Conservation (phyloP, 2,113 vertebrate genomes). For the Chitala chitala region DNA sequence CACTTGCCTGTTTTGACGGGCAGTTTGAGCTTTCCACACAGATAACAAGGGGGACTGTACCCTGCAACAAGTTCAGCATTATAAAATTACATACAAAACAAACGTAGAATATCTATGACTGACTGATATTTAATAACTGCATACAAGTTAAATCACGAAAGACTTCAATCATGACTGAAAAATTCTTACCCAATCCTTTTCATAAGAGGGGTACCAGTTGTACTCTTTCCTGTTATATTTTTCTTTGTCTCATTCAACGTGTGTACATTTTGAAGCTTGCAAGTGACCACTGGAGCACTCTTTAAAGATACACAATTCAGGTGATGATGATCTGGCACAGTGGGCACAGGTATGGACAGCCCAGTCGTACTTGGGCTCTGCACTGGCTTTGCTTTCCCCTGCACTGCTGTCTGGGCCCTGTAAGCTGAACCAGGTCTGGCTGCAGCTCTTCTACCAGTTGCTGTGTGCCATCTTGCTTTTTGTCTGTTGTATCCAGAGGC, state of each 20-base stretch:
- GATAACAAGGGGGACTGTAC: conserved; percentile 31
- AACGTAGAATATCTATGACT: background rate
- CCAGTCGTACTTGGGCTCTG: conserved; percentile 24
- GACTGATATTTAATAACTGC: background rate
- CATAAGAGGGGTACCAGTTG: conserved; percentile 1
- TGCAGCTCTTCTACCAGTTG: conserved; percentile 10
- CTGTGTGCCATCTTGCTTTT: background rate
- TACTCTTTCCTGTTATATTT: conserved; percentile 9
- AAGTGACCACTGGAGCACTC: too few species aligned
- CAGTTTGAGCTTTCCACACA: conserved; percentile 50
- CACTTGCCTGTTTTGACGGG: conserved; percentile 55
- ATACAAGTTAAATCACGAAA: background rate
- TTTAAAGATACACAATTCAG: too few species aligned
- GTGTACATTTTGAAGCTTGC: too few species aligned
- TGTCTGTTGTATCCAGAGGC: background rate
- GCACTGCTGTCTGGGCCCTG: conserved; percentile 21
- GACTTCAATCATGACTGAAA: background rate
- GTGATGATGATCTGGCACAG: too few species aligned
- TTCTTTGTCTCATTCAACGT: conserved; percentile 4
- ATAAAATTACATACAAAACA: background rate
- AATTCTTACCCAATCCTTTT: background rate
- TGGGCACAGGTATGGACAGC: conserved; percentile 27
- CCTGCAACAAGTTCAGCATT: conserved; percentile 34
- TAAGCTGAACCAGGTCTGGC: conserved; percentile 13
- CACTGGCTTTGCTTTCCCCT: conserved; percentile 18